Evolutionary conservation across 2,888 invertebrate genomes (phyloP).

Genomic region (Amorpha juglandis): DNA sequence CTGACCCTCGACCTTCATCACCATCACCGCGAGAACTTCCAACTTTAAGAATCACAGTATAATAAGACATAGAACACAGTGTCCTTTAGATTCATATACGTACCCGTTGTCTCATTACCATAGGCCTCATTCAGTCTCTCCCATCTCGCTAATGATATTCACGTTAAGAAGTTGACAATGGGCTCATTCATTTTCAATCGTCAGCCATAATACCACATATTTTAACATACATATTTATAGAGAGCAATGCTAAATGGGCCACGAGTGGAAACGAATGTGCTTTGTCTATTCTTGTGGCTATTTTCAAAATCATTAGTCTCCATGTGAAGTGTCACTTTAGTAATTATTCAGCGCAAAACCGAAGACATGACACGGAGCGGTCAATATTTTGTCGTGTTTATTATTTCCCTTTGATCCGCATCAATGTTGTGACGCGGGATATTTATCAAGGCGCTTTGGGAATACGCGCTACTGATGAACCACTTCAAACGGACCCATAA

Average conservation of each 20-base stretch:
- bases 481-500: slow-evolving; percentile 71
- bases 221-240: slow-evolving; percentile 48
- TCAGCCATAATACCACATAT: slow-evolving; percentile 34
- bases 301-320: slow-evolving; percentile 69
- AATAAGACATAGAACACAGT: background rate
- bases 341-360: slow-evolving; percentile 68
- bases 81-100: slow-evolving; percentile 19
- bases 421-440: slow-evolving; percentile 58
- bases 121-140: slow-evolving; percentile 32
- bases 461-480: slow-evolving; percentile 58
- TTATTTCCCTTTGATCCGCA: slow-evolving; percentile 72
- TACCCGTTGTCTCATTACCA: slow-evolving; percentile 36
- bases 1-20: slow-evolving; percentile 61
- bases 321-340: slow-evolving; percentile 57
- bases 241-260: slow-evolving; percentile 50
- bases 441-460: slow-evolving; percentile 66
- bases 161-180: slow-evolving; percentile 42
- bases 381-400: slow-evolving; percentile 77
- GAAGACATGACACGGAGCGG: slow-evolving; percentile 66
- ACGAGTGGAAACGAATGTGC: slow-evolving; percentile 51
- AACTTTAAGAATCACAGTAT: background rate
- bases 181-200: slow-evolving; percentile 43
- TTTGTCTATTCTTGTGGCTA: slow-evolving; percentile 61
- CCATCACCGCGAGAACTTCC: background rate
- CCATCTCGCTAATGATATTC: slow-evolving; percentile 39